Percentiles rank a stretch among this genome's conserved stretches.
These are phyloP conservation scores for Drosophila subpulchrella DNA, from an alignment of 1,140 invertebrate species.

Conservation along the genomic window DNA sequence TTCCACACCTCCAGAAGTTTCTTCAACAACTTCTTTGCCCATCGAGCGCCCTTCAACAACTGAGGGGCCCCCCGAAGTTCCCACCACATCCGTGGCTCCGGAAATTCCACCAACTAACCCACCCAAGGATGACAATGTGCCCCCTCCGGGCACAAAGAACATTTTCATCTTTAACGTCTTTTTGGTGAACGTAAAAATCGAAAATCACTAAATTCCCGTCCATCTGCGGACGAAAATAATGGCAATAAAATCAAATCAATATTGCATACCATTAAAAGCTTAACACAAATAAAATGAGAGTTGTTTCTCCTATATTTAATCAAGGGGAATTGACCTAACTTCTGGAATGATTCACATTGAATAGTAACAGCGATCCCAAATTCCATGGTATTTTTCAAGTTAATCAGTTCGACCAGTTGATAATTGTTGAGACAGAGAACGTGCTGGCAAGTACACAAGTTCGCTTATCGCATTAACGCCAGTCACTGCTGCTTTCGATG, in stretches of 20 bases:
- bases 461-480: constrained; percentile 30
- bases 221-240: constrained; percentile 2
- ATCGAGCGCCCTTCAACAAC: constrained; percentile 3
- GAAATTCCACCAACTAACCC: constrained; percentile 9
- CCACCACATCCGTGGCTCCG: neutral
- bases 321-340: neutral
- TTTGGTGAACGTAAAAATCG: constrained; percentile 57
- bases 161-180: constrained; percentile 69
- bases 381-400: constrained; percentile 9
- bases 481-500: constrained; percentile 27
- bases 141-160: constrained; percentile 41
- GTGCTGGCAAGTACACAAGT: constrained; percentile 3
- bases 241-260: constrained; percentile 53
- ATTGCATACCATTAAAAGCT: constrained; percentile 13
- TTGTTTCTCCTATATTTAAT: neutral
- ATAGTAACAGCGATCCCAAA: neutral
- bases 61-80: neutral
- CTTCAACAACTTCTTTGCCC: constrained; percentile 5
- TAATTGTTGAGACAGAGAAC: constrained; percentile 15
- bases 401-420: constrained; percentile 26
- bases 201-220: constrained; percentile 12
- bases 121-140: constrained; percentile 31
- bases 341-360: constrained; percentile 12
- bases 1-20: neutral
- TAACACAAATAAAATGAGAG: neutral